A percentile compares a stretch with the other conserved stretches of the same genome.
phyloP scores from a whole-genome alignment of 2,797 vertebrate species.

The Squalus acanthias region DNA sequence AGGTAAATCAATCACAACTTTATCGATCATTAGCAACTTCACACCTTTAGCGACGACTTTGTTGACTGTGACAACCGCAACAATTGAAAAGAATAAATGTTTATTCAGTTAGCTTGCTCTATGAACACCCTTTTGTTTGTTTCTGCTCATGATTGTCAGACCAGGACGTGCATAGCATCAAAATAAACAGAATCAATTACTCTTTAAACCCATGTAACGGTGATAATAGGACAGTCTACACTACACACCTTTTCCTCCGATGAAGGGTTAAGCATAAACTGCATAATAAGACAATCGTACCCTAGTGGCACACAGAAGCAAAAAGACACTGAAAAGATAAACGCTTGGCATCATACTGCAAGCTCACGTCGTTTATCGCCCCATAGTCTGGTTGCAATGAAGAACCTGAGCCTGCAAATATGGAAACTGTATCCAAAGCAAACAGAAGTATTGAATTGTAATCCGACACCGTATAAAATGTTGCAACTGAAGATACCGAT shows the following conservation, averaged over 20 bases:
- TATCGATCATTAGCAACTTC: neutral
- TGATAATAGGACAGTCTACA: neutral
- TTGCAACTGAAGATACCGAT: neutral
- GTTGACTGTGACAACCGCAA: neutral
- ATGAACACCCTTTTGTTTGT: neutral
- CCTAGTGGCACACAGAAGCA: neutral
- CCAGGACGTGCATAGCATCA: neutral
- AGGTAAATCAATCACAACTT: neutral
- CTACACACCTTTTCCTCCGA: neutral
- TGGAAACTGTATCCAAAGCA: neutral
- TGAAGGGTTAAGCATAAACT: neutral
- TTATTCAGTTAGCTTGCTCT: neutral
- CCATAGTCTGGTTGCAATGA: neutral
- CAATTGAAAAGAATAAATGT: neutral
- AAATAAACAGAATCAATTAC: neutral
- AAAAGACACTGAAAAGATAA: neutral
- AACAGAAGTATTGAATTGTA: neutral
- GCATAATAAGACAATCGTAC: neutral
- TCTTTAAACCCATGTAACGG: neutral
- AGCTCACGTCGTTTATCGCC: neutral
- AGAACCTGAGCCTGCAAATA: neutral
- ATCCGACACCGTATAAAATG: neutral
- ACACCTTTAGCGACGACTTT: neutral
- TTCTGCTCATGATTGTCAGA: neutral
- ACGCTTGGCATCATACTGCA: neutral